Conservation (phyloP, 2,888 invertebrate genomes). For the Andricus quercusramuli region DNA sequence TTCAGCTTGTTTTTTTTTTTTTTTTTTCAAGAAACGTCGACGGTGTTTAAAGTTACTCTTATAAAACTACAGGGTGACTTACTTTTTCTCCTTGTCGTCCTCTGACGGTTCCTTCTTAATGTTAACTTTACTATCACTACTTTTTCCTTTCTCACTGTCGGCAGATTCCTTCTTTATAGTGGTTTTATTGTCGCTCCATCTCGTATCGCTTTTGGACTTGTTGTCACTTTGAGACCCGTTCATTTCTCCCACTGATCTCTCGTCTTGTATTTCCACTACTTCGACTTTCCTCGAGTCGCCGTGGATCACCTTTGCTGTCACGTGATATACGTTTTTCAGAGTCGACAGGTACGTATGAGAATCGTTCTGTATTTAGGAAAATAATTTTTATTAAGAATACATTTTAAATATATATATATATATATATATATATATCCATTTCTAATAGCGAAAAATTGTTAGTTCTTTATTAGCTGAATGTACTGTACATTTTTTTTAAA, state of each 20-base stretch:
- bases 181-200: conserved; percentile 75
- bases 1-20: not conserved
- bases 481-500: no score
- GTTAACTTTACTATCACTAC: conserved; percentile 68
- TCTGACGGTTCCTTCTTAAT: conserved; percentile 65
- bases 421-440: no score
- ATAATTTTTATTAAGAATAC: conserved; percentile 27
- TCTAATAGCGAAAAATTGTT: no score
- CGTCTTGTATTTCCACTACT: conserved; percentile 76
- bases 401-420: no score
- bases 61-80: conserved; percentile 39
- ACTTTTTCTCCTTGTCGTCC: conserved; percentile 66
- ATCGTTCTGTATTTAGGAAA: conserved; percentile 80
- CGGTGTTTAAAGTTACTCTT: not conserved
- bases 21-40: not conserved
- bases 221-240: conserved; percentile 74
- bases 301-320: conserved; percentile 72
- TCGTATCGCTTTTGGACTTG: conserved; percentile 74
- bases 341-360: conserved; percentile 86
- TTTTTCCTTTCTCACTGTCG: conserved; percentile 71
- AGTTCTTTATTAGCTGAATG: no score
- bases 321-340: conserved; percentile 78
- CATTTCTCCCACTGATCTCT: conserved; percentile 70
- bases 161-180: conserved; percentile 70
- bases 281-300: conserved; percentile 74